These are phyloP conservation scores for Florisuga fusca DNA, from an alignment of 2,797 vertebrate genomes.

Conservation along the genomic window DNA sequence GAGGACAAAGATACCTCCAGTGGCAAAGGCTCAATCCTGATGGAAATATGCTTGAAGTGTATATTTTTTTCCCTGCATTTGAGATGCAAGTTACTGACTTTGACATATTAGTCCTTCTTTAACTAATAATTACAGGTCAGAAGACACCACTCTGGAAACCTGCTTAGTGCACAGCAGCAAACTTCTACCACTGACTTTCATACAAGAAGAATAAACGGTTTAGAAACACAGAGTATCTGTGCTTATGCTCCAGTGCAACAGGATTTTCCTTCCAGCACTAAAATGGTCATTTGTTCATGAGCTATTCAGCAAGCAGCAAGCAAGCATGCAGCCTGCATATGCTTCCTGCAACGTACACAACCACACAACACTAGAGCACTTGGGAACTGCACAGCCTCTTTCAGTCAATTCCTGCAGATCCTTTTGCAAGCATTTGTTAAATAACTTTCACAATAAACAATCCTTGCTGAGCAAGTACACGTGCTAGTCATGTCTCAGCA, in stretches of 20 bases:
- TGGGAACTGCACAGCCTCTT: neutral
- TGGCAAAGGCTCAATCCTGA: neutral
- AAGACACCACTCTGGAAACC: neutral
- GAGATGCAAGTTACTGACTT: neutral
- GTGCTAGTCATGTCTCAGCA: neutral
- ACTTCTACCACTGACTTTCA: neutral
- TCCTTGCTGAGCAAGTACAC: constrained; percentile 7
- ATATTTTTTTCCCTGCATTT: neutral
- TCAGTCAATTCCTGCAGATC: neutral
- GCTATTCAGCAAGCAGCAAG: neutral
- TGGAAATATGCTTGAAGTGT: neutral
- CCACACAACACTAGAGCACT: neutral
- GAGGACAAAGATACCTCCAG: neutral
- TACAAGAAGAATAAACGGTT: neutral
- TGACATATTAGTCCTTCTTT: neutral
- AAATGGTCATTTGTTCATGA: neutral
- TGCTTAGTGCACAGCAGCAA: neutral
- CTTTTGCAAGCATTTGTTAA: constrained; percentile 20
- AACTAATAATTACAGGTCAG: neutral
- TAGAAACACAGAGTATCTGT: neutral
- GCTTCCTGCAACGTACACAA: neutral
- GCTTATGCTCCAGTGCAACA: neutral
- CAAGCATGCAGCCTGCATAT: neutral
- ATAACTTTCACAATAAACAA: neutral
- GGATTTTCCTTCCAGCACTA: constrained; percentile 12